Base-by-base conservation (phyloP, 2,113 vertebrate species). In the Stictonetta naevosa region DNA sequence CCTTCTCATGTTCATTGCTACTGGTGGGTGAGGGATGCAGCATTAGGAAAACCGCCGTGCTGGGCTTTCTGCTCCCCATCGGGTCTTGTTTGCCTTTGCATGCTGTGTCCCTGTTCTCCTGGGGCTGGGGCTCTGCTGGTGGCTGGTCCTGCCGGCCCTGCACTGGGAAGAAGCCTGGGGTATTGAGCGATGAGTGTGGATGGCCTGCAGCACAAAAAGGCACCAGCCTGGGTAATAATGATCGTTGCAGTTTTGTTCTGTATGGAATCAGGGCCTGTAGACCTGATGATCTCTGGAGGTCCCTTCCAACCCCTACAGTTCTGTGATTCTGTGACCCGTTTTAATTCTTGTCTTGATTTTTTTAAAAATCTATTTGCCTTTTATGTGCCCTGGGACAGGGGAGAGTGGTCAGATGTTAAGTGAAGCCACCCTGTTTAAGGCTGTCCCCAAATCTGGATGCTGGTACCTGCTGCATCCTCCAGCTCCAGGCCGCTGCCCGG, bases 181-280 rank as follows among this genome's bases (percentile, higher is more conserved):
- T 28, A 23, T 18, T 33, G 48, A 34, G 8, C 0, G 0, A 8
- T 71, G 58, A 34, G 56, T 5, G 14, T 3, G 12, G 15, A 22
- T 28, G 9, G 23, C 23, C 55, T 34, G 40, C 25, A 48, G 42
- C 21, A 13, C 22, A 38, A 38, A 13, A 38, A 67, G 46, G 16
- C 21, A 5, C 22, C 46, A 14, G 53, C 15, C 22, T 26, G 33
- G 38, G 10, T 6, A 72, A 36, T 6, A 72, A 36, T 5, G 8
- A 9, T 14, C 2, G 1, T 10, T n/a, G 8, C 23, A 25, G 9
- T 20, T 48, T 68, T 74, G 12, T 25, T 76, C 42, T 44, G 22
- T 20, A 10, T 31, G 4, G 63, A 76, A 17, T 33, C 55, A 48
- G 34, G 76, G 55, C 18, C 21, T 69, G 12, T 42, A 26, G 42